Evolutionary conservation across 1,140 invertebrate genomes (phyloP).

Genomic region (Leptinotarsa defecta): DNA sequence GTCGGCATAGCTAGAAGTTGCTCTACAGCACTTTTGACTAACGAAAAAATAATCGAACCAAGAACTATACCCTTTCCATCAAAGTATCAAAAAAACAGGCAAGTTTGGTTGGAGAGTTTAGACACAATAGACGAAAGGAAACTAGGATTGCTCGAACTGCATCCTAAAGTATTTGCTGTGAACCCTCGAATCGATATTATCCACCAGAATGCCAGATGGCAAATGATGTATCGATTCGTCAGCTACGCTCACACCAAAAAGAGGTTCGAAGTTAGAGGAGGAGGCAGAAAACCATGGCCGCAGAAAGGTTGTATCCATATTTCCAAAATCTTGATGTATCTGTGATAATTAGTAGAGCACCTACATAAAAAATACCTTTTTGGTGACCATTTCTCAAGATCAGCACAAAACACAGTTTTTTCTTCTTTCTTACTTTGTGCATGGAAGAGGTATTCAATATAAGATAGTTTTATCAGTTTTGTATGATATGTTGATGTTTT

Average conservation of each 20-base stretch:
- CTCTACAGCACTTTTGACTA: neutral
- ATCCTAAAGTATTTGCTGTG: slow-evolving; percentile 84
- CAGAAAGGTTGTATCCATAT: slow-evolving; percentile 77
- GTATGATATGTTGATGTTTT: too few species aligned
- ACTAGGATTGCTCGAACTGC: slow-evolving; percentile 82
- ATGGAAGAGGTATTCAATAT: too few species aligned
- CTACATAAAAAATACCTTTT: too few species aligned
- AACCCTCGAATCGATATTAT: slow-evolving; percentile 89
- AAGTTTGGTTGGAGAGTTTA: slow-evolving; percentile 93
- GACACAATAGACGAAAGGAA: slow-evolving; percentile 79
- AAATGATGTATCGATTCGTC: slow-evolving; percentile 80
- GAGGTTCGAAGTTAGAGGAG: slow-evolving; percentile 83
- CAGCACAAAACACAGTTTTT: too few species aligned
- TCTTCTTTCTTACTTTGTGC: too few species aligned
- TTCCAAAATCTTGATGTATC: neutral
- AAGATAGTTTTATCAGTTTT: too few species aligned
- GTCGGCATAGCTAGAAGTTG: neutral
- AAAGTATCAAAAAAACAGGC: slow-evolving; percentile 65
- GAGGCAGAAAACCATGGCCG: slow-evolving; percentile 90
- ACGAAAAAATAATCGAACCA: slow-evolving; percentile 18
- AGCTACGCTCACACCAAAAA: slow-evolving; percentile 74
- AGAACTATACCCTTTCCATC: slow-evolving; percentile 47
- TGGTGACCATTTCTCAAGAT: too few species aligned
- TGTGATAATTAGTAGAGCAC: too few species aligned
- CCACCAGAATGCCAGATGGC: slow-evolving; percentile 88